Evolutionary conservation across 2,113 vertebrate genomes (phyloP).

Genomic region (Gavialis gangeticus): DNA sequence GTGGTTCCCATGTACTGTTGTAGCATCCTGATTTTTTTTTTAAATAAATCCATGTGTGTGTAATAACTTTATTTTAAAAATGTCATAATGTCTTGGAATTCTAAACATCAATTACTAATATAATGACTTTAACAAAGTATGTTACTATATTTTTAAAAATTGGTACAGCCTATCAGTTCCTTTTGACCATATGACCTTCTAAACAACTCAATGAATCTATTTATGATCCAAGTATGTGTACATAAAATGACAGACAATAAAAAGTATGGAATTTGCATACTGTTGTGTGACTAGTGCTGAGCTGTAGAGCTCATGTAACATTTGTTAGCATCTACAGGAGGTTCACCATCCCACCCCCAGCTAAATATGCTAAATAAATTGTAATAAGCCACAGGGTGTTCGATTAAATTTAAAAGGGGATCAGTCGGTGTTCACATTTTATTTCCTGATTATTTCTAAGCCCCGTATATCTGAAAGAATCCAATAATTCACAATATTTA

Average conservation of each 20-base stretch:
- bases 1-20: background rate
- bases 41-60: no score
- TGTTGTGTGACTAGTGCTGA: background rate
- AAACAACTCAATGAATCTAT: background rate
- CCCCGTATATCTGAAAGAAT: slow-evolving; percentile 38
- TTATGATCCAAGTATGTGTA: background rate
- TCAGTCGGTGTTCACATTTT: slow-evolving; percentile 48
- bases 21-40: background rate
- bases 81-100: background rate
- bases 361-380: slow-evolving; percentile 7
- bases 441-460: slow-evolving; percentile 59
- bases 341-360: background rate
- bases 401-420: slow-evolving; percentile 11
- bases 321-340: background rate
- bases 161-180: background rate
- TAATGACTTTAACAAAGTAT: background rate
- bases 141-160: background rate
- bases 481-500: slow-evolving; percentile 36
- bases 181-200: background rate
- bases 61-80: background rate
- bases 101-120: background rate
- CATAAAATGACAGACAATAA: background rate
- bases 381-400: slow-evolving; percentile 30
- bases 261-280: background rate
- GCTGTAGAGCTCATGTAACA: background rate